These are phyloP conservation scores for Drosophila ercepeae DNA, from an alignment of 1,140 invertebrate species.

Conservation along the genomic window DNA sequence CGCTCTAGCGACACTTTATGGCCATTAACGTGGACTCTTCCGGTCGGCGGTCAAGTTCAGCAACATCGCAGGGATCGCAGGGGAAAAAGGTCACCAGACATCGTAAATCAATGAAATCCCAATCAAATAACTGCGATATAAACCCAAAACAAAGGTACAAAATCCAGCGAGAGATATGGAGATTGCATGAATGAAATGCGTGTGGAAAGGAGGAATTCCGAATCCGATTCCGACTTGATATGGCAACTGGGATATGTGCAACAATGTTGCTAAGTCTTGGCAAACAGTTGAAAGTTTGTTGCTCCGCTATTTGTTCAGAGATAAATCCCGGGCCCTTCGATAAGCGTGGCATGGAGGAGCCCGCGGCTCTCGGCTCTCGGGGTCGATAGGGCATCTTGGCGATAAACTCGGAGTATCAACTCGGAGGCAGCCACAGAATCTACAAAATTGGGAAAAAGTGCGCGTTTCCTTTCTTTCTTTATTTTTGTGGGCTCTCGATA, in stretches of 20 bases:
- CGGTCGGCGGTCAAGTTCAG: conserved; percentile 18
- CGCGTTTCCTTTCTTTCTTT: conserved; percentile 26
- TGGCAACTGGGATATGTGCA: conserved; percentile 53
- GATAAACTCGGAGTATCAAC: conserved; percentile 58
- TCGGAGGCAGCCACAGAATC: conserved; percentile 26
- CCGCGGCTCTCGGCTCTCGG: not conserved
- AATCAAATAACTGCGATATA: conserved; percentile 20
- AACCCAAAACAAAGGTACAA: conserved; percentile 35
- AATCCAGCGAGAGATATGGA: conserved; percentile 35
- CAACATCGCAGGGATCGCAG: not conserved
- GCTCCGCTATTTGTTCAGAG: conserved; percentile 56
- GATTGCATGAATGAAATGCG: conserved; percentile 54
- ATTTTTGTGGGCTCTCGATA: conserved; percentile 41
- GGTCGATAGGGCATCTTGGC: conserved; percentile 65
- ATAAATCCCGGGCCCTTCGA: conserved; percentile 62
- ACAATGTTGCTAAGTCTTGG: conserved; percentile 75
- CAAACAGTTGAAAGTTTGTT: conserved; percentile 74
- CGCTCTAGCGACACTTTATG: conserved; percentile 43
- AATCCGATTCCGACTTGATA: no score
- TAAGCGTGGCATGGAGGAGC: conserved; percentile 46
- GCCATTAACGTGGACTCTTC: conserved; percentile 52
- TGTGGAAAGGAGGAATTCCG: conserved; percentile 6
- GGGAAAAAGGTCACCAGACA: conserved; percentile 13
- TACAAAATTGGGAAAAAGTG: conserved; percentile 37
- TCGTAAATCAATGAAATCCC: conserved; percentile 70